Evolutionary conservation across 2,797 vertebrate species (phyloP).

Genomic region (Catostomus latipinnis): DNA sequence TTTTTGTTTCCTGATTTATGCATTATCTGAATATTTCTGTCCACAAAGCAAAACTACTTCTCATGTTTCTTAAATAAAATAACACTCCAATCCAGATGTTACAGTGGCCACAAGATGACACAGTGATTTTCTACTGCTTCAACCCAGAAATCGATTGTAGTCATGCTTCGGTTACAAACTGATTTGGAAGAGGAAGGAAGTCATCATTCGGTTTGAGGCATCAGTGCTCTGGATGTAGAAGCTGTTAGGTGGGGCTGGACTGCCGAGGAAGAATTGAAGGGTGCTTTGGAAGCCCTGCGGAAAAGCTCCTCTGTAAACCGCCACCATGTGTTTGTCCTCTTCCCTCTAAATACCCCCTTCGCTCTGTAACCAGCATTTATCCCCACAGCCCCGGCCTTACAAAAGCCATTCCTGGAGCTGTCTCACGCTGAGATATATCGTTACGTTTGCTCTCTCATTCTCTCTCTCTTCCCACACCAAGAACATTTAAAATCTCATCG

Average conservation of each 20-base stretch:
- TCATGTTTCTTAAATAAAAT: neutral
- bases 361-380: slow-evolving; percentile 82
- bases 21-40: neutral
- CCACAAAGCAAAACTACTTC: neutral
- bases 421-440: slow-evolving; percentile 46
- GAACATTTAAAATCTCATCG: slow-evolving; percentile 73
- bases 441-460: slow-evolving; percentile 30
- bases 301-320: slow-evolving; percentile 76
- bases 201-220: slow-evolving; percentile 11
- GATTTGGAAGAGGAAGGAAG: slow-evolving; percentile 13
- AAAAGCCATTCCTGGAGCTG: slow-evolving; percentile 61
- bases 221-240: slow-evolving; percentile 39
- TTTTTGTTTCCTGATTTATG: no score
- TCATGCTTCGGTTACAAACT: slow-evolving; percentile 13
- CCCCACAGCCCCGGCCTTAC: slow-evolving; percentile 61
- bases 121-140: neutral
- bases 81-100: neutral
- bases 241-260: slow-evolving; percentile 59
- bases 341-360: slow-evolving; percentile 81
- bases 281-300: slow-evolving; percentile 66
- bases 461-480: slow-evolving; percentile 57
- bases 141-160: neutral
- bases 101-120: no score
- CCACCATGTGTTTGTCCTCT: slow-evolving; percentile 84
- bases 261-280: slow-evolving; percentile 60